Base-by-base conservation (phyloP, 2,888 invertebrate genomes). In the Cyrtodaria siliqua region DNA sequence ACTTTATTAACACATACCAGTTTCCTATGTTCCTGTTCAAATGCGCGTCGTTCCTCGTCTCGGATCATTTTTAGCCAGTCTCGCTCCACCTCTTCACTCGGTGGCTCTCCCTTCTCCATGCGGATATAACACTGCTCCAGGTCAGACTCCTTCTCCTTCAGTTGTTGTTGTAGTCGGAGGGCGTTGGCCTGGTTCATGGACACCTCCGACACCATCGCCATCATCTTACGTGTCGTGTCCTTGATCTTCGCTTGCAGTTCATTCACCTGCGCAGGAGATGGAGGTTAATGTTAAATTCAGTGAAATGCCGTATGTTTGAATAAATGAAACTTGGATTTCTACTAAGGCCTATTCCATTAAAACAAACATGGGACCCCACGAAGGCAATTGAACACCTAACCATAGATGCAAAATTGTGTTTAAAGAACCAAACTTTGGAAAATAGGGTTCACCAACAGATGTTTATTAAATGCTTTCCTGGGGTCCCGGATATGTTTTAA, bases 101-200 rank as follows among this genome's bases (percentile, higher is more conserved):
- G 93, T 12, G 92, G 88, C 66, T 93, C 92, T 20, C 92, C 93
- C 76, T 92, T 92, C 88, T 92, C 92, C 91, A 93, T 92, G 18
- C 90, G 81, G 63, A 91, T 86, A 81, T 92, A 92, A 71, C 91
- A 90, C 82, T 91, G 90, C 69, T 91, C 92, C 59, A 92, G 78
- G 57, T 90, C 89, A 1, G 86, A 86, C 72, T 93, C 91, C 73
- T 89, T 88, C 68, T 91, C 91, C 59, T 89, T 89, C 60, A 91
- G 82, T 26, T 84, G 76, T 64, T 92, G 91, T 79, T 92, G 92
- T 12, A 92, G 84, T 59, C 87, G 87, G 79, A 92, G 79, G 14
- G 92, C 89, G 44, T 88, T 87, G 0, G 93, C 92, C 81, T 93
- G 92, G 70, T 91, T 89, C 92, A 93, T 93, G 24, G 93, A 92